Evolutionary conservation across 2,888 invertebrate species (phyloP).

Genomic region (Epirrhoe alternata): DNA sequence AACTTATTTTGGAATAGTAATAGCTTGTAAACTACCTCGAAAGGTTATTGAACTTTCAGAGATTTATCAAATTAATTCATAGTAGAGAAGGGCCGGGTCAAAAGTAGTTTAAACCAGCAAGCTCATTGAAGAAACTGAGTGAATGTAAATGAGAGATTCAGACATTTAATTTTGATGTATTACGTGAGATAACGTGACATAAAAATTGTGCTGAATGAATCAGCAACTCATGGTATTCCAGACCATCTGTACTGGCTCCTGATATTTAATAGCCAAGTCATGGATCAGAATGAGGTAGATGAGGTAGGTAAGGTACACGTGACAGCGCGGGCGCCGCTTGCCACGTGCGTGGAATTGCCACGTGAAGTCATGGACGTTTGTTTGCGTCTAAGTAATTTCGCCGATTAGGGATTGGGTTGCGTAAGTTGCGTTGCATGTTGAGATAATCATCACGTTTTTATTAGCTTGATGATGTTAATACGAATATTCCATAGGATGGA

Average conservation of each 20-base stretch:
- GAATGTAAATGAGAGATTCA: background rate
- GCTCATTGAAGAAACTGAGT: too few relatives aligned
- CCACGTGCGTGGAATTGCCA: constrained; percentile 13
- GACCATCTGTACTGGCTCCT: background rate
- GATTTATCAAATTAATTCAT: background rate
- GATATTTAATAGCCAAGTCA: background rate
- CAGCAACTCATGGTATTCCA: background rate
- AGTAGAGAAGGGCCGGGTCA: too few relatives aligned
- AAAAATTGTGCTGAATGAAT: background rate
- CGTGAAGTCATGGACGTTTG: constrained; percentile 17
- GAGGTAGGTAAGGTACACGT: background rate
- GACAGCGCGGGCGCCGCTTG: constrained; percentile 1
- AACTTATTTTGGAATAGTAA: background rate
- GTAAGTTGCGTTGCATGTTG: constrained; percentile 17
- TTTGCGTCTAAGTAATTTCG: constrained; percentile 13
- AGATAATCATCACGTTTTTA: constrained; percentile 22
- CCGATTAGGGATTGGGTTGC: constrained; percentile 3
- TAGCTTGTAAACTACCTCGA: too few relatives aligned
- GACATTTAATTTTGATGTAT: background rate
- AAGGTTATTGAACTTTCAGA: too few relatives aligned
- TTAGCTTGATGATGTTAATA: constrained; percentile 4
- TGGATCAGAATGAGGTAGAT: background rate
- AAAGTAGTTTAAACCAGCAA: too few relatives aligned
- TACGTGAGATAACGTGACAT: too few relatives aligned
- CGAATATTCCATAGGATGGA: constrained; percentile 9